A percentile compares a stretch with the other conserved stretches of the same genome.
These are phyloP conservation scores for Rhinoraja longicauda DNA, from an alignment of 2,797 vertebrate species.

Conservation along the genomic window DNA sequence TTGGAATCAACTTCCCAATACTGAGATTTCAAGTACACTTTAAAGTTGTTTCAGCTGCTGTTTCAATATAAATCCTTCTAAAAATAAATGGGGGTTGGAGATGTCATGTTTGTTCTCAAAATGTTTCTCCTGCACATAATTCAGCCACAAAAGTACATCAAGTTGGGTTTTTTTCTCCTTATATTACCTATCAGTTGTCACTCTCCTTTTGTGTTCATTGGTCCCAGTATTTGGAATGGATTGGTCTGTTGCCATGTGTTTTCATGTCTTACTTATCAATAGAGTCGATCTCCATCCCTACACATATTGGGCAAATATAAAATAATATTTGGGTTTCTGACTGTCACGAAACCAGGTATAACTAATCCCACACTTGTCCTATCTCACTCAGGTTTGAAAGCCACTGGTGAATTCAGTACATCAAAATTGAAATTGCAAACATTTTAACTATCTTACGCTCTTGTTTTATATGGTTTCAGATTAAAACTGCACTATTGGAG, in stretches of 20 bases:
- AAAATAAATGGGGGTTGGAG: slow-evolving; percentile 15
- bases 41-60: slow-evolving; percentile 24
- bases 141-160: background rate
- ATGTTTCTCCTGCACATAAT: slow-evolving; percentile 5
- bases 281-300: background rate
- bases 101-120: background rate
- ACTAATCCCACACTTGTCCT: background rate
- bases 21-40: background rate
- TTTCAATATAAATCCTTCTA: background rate
- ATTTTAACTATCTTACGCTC: background rate
- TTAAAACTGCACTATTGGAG: background rate
- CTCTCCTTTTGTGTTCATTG: background rate
- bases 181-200: background rate
- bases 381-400: background rate
- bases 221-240: background rate
- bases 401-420: background rate
- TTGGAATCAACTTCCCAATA: background rate
- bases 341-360: background rate
- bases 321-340: background rate
- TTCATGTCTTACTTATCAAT: background rate
- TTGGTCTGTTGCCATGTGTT: background rate
- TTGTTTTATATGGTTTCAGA: background rate
- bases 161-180: background rate
- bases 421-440: background rate
- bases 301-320: background rate